phyloP scores from a whole-genome alignment of 1,140 invertebrate genomes.

The Rhagoletis zephyria region DNA sequence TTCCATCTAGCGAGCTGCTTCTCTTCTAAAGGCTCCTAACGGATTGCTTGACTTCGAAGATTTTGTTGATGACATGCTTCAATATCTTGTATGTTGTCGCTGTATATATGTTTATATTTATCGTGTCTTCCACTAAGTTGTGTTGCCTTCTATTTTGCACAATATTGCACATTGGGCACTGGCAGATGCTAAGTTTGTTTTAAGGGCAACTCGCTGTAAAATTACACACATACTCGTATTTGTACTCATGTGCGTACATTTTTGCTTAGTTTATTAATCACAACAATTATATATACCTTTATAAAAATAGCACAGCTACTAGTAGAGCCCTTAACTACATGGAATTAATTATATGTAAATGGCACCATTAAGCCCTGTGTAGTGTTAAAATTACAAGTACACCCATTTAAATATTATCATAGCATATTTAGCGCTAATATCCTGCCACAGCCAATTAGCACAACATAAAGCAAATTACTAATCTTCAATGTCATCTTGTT shows the following conservation, averaged over 20 bases:
- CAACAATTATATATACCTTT: not conserved
- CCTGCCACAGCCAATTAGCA: slow-evolving; percentile 13
- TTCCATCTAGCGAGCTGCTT: no score
- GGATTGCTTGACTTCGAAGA: no score
- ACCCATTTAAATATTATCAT: not conserved
- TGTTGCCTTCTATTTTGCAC: no score
- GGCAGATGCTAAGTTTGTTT: no score
- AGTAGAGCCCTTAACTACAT: not conserved
- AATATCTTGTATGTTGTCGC: no score
- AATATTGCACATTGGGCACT: no score
- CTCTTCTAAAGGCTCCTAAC: no score
- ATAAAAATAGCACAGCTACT: slow-evolving; percentile 12
- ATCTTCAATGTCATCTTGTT: not conserved
- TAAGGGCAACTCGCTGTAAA: no score
- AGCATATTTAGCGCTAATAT: not conserved
- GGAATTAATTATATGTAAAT: not conserved
- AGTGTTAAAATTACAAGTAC: not conserved
- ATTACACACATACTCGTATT: no score
- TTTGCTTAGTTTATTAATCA: not conserved
- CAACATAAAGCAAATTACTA: slow-evolving; percentile 38
- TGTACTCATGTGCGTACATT: not conserved
- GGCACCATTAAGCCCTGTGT: not conserved
- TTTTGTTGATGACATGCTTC: no score
- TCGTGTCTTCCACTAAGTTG: no score
- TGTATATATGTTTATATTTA: no score